phyloP scores from a whole-genome alignment of 2,888 invertebrate species.

The Caenorhabditis zanzibari region DNA sequence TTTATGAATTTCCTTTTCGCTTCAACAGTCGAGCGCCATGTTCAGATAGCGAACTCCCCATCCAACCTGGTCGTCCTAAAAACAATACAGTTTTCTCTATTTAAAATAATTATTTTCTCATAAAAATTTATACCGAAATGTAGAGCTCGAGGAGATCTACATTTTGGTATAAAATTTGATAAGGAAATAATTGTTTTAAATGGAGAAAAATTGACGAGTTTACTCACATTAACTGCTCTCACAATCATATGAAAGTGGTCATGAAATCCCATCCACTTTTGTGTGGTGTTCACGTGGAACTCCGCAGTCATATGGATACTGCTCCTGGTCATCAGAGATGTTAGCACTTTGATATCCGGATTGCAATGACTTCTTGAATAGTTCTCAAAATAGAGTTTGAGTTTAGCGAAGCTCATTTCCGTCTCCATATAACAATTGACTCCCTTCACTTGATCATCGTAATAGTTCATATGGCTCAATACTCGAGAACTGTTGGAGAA shows the following conservation, averaged over 20 bases:
- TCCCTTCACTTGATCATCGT: slow-evolving; percentile 49
- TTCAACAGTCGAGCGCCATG: slow-evolving; percentile 47
- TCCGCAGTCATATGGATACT: slow-evolving; percentile 26
- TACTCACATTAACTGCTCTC: slow-evolving; percentile 37
- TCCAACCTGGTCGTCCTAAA: slow-evolving; percentile 41
- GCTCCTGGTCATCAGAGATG: slow-evolving; percentile 30
- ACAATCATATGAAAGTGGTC: slow-evolving; percentile 43
- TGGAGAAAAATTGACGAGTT: too few species aligned
- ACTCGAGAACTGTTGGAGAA: slow-evolving; percentile 18
- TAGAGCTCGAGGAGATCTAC: too few species aligned
- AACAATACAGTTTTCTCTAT: background rate
- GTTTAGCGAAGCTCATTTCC: slow-evolving; percentile 14
- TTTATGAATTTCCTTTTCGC: too few species aligned
- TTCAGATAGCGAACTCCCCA: slow-evolving; percentile 47
- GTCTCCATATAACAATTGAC: slow-evolving; percentile 22
- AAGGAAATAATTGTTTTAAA: too few species aligned
- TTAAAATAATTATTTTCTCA: too few species aligned
- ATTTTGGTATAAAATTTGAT: too few species aligned
- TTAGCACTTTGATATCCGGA: slow-evolving; percentile 25
- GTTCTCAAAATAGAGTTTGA: slow-evolving; percentile 30
- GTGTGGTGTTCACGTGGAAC: slow-evolving; percentile 29
- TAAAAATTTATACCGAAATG: too few species aligned
- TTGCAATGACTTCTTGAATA: slow-evolving; percentile 26
- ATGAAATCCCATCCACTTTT: slow-evolving; percentile 16
- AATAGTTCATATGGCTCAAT: slow-evolving; percentile 44